Evolutionary conservation across 2,113 vertebrate genomes (phyloP).

Genomic region (Gymnorhina tibicen): DNA sequence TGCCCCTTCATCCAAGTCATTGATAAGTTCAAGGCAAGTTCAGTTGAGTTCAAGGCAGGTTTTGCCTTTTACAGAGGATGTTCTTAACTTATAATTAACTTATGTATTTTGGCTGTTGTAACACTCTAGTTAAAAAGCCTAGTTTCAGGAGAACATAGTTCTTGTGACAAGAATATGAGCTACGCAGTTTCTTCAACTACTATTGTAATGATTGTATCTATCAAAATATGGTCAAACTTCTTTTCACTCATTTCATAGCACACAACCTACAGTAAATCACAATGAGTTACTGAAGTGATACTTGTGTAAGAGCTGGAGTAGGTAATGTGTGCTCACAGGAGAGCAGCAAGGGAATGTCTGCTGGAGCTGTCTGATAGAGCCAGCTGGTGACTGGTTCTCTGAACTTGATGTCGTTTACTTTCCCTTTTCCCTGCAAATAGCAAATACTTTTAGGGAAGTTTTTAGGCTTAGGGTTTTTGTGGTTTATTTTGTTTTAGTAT

Average conservation of each 20-base stretch:
- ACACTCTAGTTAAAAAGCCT: background rate
- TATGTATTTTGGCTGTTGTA: background rate
- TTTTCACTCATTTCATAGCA: background rate
- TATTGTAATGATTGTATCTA: background rate
- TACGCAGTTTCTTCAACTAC: background rate
- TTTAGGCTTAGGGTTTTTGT: background rate
- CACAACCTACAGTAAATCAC: background rate
- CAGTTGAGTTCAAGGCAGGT: background rate
- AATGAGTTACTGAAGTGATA: background rate
- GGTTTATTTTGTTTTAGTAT: background rate
- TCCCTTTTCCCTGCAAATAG: background rate
- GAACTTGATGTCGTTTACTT: background rate
- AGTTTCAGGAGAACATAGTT: background rate
- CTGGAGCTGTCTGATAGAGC: background rate
- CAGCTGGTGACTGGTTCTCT: background rate
- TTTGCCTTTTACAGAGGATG: background rate
- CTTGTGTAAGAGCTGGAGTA: background rate
- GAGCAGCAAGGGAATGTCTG: background rate
- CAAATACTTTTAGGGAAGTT: background rate
- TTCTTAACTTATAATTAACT: constrained; percentile 19
- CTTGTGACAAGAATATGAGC: background rate
- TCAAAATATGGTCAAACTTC: background rate
- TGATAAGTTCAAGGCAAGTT: background rate
- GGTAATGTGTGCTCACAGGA: background rate
- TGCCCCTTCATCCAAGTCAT: background rate